phyloP scores from a whole-genome alignment of 2,888 invertebrate genomes.

The Urechis unicinctus region DNA sequence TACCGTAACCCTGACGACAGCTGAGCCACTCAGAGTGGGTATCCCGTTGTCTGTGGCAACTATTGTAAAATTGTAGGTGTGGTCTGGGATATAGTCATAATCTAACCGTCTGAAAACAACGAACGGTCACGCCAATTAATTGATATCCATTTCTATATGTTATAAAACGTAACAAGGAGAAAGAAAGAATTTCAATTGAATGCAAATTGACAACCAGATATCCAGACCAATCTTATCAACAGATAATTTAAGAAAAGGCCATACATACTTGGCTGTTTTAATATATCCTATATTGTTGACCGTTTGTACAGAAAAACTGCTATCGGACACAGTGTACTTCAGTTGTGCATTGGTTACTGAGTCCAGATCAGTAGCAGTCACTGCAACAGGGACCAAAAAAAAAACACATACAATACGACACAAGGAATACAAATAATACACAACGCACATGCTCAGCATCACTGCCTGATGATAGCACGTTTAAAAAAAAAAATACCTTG shows the following conservation, averaged over 20 bases:
- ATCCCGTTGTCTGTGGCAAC: conserved; percentile 93
- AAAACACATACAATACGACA: conserved; percentile 18
- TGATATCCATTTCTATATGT: no score
- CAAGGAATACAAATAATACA: not conserved
- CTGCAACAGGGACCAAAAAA: conserved; percentile 26
- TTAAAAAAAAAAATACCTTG: no score
- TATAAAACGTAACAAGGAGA: no score
- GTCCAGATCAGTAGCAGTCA: conserved; percentile 91
- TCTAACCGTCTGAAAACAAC: conserved; percentile 34
- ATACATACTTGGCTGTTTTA: conserved; percentile 22
- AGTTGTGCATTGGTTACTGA: conserved; percentile 71
- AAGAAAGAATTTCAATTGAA: no score
- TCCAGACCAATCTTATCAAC: no score
- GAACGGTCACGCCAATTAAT: no score
- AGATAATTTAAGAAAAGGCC: not conserved
- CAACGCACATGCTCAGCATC: no score
- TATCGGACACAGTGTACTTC: conserved; percentile 35
- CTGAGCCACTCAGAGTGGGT: conserved; percentile 83
- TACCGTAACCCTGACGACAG: conserved; percentile 91
- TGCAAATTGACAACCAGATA: no score
- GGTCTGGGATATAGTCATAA: conserved; percentile 37
- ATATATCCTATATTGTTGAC: conserved; percentile 35
- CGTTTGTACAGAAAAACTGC: conserved; percentile 37
- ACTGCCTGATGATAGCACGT: no score
- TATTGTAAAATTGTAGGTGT: conserved; percentile 71